Conservation (phyloP, 92 coral and sea anemone species). For the Heteractis magnifica region DNA sequence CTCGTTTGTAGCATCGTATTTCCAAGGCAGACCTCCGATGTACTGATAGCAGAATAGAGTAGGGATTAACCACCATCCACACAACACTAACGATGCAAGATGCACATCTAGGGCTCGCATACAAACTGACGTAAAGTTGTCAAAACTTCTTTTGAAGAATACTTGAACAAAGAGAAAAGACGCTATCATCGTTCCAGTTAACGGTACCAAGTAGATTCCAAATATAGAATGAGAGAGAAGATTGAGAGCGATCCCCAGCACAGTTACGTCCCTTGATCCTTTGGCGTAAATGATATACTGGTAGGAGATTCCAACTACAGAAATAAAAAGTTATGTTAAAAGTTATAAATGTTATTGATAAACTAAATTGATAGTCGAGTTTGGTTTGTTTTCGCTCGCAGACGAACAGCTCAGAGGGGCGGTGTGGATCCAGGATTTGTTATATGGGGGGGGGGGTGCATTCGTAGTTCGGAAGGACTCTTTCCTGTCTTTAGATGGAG, state of each 20-base stretch:
- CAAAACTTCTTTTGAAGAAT: not conserved
- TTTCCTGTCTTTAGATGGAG: too few species aligned
- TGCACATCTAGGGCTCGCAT: slow-evolving; percentile 47
- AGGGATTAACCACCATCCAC: slow-evolving; percentile 70
- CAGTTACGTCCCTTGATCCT: slow-evolving; percentile 46
- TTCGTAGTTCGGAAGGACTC: too few species aligned
- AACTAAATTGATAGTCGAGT: not conserved
- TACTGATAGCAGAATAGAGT: slow-evolving; percentile 45
- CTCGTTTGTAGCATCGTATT: slow-evolving; percentile 50
- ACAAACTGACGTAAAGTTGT: not conserved
- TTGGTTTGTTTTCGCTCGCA: not conserved
- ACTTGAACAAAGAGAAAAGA: slow-evolving; percentile 25
- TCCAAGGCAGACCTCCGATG: slow-evolving; percentile 76
- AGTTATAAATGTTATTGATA: not conserved
- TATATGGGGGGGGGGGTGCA: too few species aligned
- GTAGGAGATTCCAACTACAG: slow-evolving; percentile 53
- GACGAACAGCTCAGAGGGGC: too few species aligned
- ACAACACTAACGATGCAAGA: slow-evolving; percentile 25
- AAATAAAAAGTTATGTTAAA: not conserved
- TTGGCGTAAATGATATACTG: slow-evolving; percentile 47
- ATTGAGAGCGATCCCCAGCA: slow-evolving; percentile 45
- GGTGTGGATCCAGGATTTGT: too few species aligned
- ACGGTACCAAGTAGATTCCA: slow-evolving; percentile 57
- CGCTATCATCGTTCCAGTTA: slow-evolving; percentile 47
- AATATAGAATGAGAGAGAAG: slow-evolving; percentile 63